Base-by-base conservation (phyloP, 2,113 vertebrate genomes). In the Pogona vitticeps region DNA sequence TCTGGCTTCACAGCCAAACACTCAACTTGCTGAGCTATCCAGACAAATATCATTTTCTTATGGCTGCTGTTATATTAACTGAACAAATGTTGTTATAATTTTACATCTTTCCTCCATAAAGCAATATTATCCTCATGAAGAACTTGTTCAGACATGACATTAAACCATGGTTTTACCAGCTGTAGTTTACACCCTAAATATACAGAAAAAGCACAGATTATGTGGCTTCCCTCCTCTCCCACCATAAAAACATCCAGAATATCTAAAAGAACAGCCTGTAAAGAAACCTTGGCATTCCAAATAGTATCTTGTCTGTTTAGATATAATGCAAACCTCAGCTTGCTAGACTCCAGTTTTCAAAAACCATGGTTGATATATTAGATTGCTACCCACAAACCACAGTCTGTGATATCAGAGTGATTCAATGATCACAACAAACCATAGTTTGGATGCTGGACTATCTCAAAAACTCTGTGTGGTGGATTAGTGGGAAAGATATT, bases 21-120 rank as follows among this genome's bases (percentile, higher is more conserved):
- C 46, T 10, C 46, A 52, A 52, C 46, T 52, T 6, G 5, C 46
- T 52, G 46, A 52, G 46, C 46, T 52, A 52, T 52, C 10, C 46
- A 52, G 46, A 5, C 46, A 52, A 52, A 5, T 52, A 52, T 5
- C 5, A 10, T 5, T 40, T 63, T 38, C 80, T 70, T 86, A 85
- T 85, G 20, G 61, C 65, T 56, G 2, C 65, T 61, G 76, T 56
- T 87, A 42, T 1, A 42, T 77, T 80, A 52, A 59, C 73, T 21
- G 78, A 71, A 75, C 61, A 56, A 83, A 91, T 91, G 89, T 67
- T 84, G 88, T 84, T 26, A 68, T 89, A 89, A 68, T 38, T 76
- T 40, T n/a, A 56, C 33, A 15, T 12, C 26, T 18, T 83, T 83
- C 81, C 61, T 36, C 28, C 36, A 61, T 31, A 63, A 42, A 46